Evolutionary conservation across 1,140 invertebrate genomes (phyloP).

Genomic region (Drosophila paulistorum): DNA sequence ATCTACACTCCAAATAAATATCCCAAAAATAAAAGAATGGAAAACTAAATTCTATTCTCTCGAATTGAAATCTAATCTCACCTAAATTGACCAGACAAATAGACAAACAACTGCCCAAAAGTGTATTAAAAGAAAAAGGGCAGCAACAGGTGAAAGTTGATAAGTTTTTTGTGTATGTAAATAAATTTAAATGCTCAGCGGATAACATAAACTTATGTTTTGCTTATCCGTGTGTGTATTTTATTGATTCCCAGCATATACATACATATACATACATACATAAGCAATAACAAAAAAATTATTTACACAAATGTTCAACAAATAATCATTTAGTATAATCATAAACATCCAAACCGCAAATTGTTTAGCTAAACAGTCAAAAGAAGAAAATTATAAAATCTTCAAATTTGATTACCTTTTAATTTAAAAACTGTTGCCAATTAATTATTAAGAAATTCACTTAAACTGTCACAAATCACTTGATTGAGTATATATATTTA

Average conservation of each 20-base stretch:
- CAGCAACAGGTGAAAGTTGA: conserved; percentile 11
- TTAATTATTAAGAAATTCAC: conserved; percentile 4
- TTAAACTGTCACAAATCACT: conserved; percentile 9
- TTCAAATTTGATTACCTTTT: conserved; percentile 36
- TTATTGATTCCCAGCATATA: conserved; percentile 11
- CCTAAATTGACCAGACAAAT: no score
- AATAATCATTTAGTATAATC: conserved; percentile 15
- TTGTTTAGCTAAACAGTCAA: conserved; percentile 13
- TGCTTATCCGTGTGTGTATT: conserved; percentile 4
- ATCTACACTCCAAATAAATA: neutral
- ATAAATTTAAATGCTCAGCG: conserved; percentile 3
- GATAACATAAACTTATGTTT: conserved; percentile 32
- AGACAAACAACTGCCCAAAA: neutral
- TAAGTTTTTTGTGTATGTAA: neutral
- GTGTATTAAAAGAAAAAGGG: neutral
- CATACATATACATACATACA: no score
- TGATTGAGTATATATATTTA: neutral
- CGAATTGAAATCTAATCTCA: no score
- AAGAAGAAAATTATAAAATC: conserved; percentile 1
- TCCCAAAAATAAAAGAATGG: no score
- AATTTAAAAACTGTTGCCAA: conserved; percentile 2
- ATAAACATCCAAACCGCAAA: conserved; percentile 23
- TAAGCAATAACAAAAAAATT: conserved; percentile 18
- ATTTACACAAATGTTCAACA: conserved; percentile 31
- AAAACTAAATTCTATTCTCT: no score